Evolutionary conservation across 2,888 invertebrate species (phyloP).

Genomic region (Agrotis segetum): DNA sequence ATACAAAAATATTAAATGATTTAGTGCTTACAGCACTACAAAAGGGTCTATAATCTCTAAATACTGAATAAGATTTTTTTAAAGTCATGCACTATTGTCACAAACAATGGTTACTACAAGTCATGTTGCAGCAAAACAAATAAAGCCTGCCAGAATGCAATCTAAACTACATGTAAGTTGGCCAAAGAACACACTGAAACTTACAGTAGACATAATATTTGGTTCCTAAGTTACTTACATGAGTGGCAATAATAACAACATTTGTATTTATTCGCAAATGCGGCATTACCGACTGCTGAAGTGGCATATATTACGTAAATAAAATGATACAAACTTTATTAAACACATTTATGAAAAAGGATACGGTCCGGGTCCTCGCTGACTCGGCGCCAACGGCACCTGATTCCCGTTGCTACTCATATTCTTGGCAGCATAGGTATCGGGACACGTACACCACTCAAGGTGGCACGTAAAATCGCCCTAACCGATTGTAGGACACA

Average conservation of each 20-base stretch:
- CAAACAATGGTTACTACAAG: slow-evolving; percentile 52
- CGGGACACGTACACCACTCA: slow-evolving; percentile 91
- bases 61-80: not conserved
- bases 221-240: slow-evolving; percentile 38
- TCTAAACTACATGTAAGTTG: slow-evolving; percentile 32
- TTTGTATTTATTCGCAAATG: slow-evolving; percentile 79
- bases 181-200: slow-evolving; percentile 12
- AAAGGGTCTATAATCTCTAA: not conserved
- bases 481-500: slow-evolving; percentile 91
- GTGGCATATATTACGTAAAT: slow-evolving; percentile 89
- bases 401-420: slow-evolving; percentile 93
- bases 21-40: not conserved
- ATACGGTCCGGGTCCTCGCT: slow-evolving; percentile 91
- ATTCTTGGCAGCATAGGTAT: slow-evolving; percentile 91
- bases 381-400: slow-evolving; percentile 92
- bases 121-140: slow-evolving; percentile 59
- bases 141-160: slow-evolving; percentile 32
- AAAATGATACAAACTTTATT: slow-evolving; percentile 75
- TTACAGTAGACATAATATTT: slow-evolving; percentile 8
- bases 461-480: slow-evolving; percentile 91
- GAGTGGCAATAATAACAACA: slow-evolving; percentile 62
- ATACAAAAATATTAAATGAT: not conserved
- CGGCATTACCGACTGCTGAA: slow-evolving; percentile 83
- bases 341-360: slow-evolving; percentile 85
- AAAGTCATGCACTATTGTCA: slow-evolving; percentile 36